Evolutionary conservation across 2,888 invertebrate genomes (phyloP), one percentile per base, ranked within the genome.

Genomic region (Thereva unica): DNA sequence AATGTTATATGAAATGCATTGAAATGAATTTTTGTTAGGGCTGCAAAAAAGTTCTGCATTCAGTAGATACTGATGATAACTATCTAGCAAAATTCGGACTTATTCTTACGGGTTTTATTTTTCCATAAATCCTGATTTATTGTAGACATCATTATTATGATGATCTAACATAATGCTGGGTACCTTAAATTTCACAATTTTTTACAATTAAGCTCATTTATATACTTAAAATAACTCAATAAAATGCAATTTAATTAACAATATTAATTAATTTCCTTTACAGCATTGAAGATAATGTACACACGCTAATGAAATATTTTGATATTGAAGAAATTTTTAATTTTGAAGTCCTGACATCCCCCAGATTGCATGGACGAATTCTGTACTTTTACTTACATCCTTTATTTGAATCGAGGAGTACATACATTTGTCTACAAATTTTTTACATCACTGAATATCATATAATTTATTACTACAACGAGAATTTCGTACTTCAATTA

Each of bases 381-480:
- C 55, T 67, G 9, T 71, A 71, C 49, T 64, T 71, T 6, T 71
- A 81, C 4, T 64, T 85, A 38, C 82, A 81, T 68, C 84, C 85
- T 8, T 78, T 84, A n/a, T 85, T 85, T 71, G 77, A 81, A 55
- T 74, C 74, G 59, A 76, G 81, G 64, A 74, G 78, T 5, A 74
- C 75, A 42, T 81, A 76, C 68, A 82, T 85, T 63, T 74, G 85
- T 67, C 75, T 80, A 66, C 87, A 87, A 74, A 73, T 86, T 5
- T 82, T 83, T 76, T 76, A 84, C 5, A 71, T 83, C 9, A 78
- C 78, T 53, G 78, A 79, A n/a, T 80, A 78, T 68, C 75, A 77
- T 4, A 76, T 80, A 9, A 72, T 85, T 4, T 83, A 79, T 70
- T 83, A 84, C 74, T 75, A 77, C n/a, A 71, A 83, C 1, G 9